Percentiles rank a stretch among this genome's conserved stretches.
Evolutionary conservation across 2,888 invertebrate genomes (phyloP).

Genomic region (Brachynemurus nebulosus): DNA sequence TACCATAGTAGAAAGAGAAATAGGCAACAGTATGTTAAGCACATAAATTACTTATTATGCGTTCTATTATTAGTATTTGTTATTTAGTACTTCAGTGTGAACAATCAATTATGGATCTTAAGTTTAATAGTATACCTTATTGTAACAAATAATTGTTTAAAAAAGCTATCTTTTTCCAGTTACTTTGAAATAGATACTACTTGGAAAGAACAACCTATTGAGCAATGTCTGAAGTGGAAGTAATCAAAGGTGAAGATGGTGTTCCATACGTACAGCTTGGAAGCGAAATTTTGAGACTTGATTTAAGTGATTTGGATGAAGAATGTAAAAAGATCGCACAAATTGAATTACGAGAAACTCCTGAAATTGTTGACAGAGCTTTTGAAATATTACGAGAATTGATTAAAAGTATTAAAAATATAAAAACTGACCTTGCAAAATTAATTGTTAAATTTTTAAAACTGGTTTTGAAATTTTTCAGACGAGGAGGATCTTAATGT

Average conservation of each 20-base stretch:
- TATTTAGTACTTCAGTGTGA: neutral
- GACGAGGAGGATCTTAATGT: constrained; percentile 46
- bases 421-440: neutral
- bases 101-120: neutral
- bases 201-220: neutral
- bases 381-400: constrained; percentile 39
- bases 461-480: constrained; percentile 30
- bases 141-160: too few species aligned
- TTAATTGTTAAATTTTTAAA: neutral
- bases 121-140: too few species aligned
- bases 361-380: constrained; percentile 47
- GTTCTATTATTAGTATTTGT: constrained; percentile 29
- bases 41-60: constrained; percentile 25
- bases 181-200: too few species aligned
- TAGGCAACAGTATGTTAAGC: neutral
- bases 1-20: neutral
- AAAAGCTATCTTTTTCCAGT: too few species aligned
- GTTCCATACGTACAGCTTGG: constrained; percentile 50
- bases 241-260: constrained; percentile 29
- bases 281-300: constrained; percentile 40
- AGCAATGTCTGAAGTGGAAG: neutral
- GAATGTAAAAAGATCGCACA: constrained; percentile 46
- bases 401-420: constrained; percentile 40
- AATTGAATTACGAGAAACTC: constrained; percentile 54
- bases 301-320: constrained; percentile 44